Evolutionary conservation across 2,113 vertebrate genomes (phyloP).

Genomic region (Rostratula benghalensis): DNA sequence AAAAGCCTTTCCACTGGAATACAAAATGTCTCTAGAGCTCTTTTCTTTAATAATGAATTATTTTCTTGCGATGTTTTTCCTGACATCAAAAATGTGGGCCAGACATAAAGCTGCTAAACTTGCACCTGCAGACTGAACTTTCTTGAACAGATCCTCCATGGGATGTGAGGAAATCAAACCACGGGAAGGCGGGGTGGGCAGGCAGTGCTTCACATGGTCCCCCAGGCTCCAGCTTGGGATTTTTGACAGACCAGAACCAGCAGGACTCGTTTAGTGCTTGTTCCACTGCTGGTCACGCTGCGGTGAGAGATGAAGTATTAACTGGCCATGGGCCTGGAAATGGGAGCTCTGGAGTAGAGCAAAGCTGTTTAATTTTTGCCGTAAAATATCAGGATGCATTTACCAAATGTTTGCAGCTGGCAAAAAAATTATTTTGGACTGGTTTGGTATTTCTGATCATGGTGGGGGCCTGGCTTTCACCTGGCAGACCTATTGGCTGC

Average conservation of each 20-base stretch:
- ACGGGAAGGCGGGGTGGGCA: background rate
- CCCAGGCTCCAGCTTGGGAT: background rate
- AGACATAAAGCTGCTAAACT: background rate
- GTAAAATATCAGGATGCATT: background rate
- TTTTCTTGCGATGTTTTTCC: background rate
- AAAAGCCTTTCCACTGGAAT: background rate
- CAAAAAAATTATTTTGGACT: background rate
- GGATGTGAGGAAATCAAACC: background rate
- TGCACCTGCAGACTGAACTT: background rate
- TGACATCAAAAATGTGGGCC: background rate
- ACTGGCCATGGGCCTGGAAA: slow-evolving; percentile 52
- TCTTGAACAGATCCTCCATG: background rate
- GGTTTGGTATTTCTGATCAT: background rate
- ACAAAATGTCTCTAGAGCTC: background rate
- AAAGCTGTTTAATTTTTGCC: background rate
- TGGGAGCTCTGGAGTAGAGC: background rate
- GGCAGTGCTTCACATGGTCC: background rate
- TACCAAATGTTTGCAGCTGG: background rate
- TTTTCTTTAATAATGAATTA: background rate
- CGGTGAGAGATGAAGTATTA: slow-evolving; percentile 27
- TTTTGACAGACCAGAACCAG: slow-evolving; percentile 23
- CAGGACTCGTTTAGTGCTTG: background rate
- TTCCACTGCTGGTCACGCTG: slow-evolving; percentile 30
- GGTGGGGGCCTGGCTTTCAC: background rate
- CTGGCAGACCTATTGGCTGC: background rate